Percentiles rank a stretch among this genome's conserved stretches.
These are phyloP conservation scores for Eristalis arbustorum DNA, from an alignment of 2,888 invertebrate genomes.

Conservation along the genomic window DNA sequence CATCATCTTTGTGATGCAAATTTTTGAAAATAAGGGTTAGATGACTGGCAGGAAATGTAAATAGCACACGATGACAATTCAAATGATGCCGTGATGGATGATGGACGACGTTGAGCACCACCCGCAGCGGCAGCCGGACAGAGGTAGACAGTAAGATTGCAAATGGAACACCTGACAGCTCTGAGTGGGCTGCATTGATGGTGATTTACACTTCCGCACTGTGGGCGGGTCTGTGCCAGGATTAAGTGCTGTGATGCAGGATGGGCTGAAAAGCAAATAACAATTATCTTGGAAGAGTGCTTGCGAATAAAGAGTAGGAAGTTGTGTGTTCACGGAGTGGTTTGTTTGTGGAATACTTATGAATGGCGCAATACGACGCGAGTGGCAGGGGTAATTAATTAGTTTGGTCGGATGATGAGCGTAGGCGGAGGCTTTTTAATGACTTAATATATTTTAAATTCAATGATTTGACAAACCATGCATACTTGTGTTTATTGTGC, in stretches of 20 bases:
- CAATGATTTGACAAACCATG: too few species aligned
- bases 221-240: neutral
- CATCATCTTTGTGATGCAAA: conserved; percentile 54
- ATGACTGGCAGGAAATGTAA: conserved; percentile 62
- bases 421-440: neutral
- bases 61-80: conserved; percentile 50
- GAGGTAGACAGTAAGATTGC: conserved; percentile 10
- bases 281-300: conserved; percentile 51
- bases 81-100: conserved; percentile 36
- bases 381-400: conserved; percentile 53
- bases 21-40: conserved; percentile 36
- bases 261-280: conserved; percentile 46
- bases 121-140: neutral
- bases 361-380: neutral
- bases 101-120: conserved; percentile 15
- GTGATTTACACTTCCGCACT: conserved; percentile 45
- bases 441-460: too few species aligned
- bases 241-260: conserved; percentile 19
- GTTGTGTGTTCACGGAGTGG: conserved; percentile 44
- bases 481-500: too few species aligned
- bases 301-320: conserved; percentile 38
- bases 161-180: conserved; percentile 57
- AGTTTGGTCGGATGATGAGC: conserved; percentile 7
- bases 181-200: conserved; percentile 13
- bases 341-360: conserved; percentile 52